Base-by-base conservation (phyloP, 2,113 vertebrate genomes). In the Egretta garzetta region DNA sequence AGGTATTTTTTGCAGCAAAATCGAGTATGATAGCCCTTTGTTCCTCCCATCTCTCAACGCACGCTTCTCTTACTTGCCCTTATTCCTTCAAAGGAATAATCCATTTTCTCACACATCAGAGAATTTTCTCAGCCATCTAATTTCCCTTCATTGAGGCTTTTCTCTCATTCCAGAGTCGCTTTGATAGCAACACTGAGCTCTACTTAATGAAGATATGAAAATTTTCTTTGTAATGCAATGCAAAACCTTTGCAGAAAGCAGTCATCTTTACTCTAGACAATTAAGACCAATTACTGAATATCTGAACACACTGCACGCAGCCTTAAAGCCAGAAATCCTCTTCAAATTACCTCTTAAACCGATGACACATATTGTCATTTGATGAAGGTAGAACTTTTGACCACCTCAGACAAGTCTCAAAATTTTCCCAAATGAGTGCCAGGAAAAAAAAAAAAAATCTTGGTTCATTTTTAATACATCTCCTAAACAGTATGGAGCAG, bases 21-120 rank as follows among this genome's bases (percentile, higher is more conserved):
- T 45, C 2, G 7, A 67, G 28, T 10, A 14, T 9, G 62, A 76
- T n/a, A 26, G 3, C 41, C 41, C 41, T 43, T 43, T 43, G 41
- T 43, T 43, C 72, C 66, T 59, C 77, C 22, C 55, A 58, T 37
- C 47, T 80, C 47, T 56, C 52, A 71, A 4, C 2, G 0, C 35
- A 58, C 5, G 4, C 35, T 53, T 85, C 47, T 56, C 60, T 56
- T 33, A 33, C 9, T 50, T 66, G 76, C 59, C 64, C 64, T 74
- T 89, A 64, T 49, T 90, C 52, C 88, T 90, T 90, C 82, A 90
- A 79, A 92, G 49, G 70, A 79, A 75, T 68, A 93, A 94, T 72
- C 70, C 15, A 59, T 85, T 90, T 86, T 90, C 66, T 86, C 58
- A 35, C 35, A 63, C 64, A 82, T 87, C 49, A 84, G 22, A 95